Conservation (phyloP, 2,797 vertebrate species). For the Megaceryle alcyon region DNA sequence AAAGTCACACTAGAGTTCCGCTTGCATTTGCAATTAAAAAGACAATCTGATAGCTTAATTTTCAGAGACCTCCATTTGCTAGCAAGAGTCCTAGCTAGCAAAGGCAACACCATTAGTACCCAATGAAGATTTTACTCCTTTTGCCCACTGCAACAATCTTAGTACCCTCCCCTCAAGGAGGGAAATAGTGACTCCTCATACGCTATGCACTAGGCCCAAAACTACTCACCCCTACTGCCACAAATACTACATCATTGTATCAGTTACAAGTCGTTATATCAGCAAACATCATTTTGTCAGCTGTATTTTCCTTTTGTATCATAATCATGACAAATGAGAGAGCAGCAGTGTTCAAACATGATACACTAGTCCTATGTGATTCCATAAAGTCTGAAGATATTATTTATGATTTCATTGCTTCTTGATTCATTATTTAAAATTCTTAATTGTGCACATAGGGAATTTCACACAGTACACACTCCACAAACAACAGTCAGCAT, state of each 20-base stretch:
- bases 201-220: neutral
- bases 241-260: neutral
- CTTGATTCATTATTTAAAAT: neutral
- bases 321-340: neutral
- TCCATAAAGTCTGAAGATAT: neutral
- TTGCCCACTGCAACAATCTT: neutral
- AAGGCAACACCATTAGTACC: neutral
- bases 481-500: neutral
- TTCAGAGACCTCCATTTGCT: neutral
- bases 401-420: neutral
- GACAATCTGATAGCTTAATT: neutral
- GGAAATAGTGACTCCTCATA: neutral
- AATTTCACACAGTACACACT: neutral
- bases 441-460: neutral
- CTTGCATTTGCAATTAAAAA: neutral
- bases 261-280: fast-evolving
- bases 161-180: neutral
- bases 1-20: neutral
- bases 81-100: neutral
- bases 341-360: neutral
- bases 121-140: neutral
- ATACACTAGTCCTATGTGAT: neutral
- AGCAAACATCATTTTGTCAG: neutral
- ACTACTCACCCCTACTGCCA: neutral
- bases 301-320: neutral